phyloP scores from a whole-genome alignment of 92 coral and sea anemone genomes.

The Parazoanthus darwini region DNA sequence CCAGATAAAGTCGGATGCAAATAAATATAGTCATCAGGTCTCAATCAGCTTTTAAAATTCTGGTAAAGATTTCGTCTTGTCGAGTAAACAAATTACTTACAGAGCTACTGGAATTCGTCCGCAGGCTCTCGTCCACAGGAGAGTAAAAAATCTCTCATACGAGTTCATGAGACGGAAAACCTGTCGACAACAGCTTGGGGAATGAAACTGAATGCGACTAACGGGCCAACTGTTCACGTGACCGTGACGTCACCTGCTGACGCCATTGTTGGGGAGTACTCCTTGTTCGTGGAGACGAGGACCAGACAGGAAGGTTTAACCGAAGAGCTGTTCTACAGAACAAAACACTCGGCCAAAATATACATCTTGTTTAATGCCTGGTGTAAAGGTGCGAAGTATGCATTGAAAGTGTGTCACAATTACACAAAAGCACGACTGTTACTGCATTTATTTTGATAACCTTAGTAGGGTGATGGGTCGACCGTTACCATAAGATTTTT shows the following conservation, averaged over 20 bases:
- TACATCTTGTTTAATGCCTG: conserved; percentile 74
- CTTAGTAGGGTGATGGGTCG: too few species aligned
- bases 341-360: conserved; percentile 48
- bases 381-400: conserved; percentile 67
- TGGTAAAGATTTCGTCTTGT: too few species aligned
- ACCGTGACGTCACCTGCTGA: conserved; percentile 63
- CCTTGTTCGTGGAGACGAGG: conserved; percentile 65
- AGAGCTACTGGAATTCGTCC: background rate
- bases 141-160: conserved; percentile 69
- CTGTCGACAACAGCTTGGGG: conserved; percentile 60
- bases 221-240: conserved; percentile 52
- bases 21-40: too few species aligned
- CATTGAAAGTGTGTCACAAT: background rate
- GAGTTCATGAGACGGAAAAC: conserved; percentile 46
- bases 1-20: too few species aligned
- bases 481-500: too few species aligned
- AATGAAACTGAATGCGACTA: conserved; percentile 35
- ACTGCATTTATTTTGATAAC: background rate
- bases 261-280: conserved; percentile 71
- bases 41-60: too few species aligned
- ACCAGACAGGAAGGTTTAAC: conserved; percentile 42
- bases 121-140: conserved; percentile 68
- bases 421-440: background rate
- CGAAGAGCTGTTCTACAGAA: conserved; percentile 50
- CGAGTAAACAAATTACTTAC: too few species aligned